Evolutionary conservation across 2,797 vertebrate species (phyloP).

Genomic region (Amniataba percoides): DNA sequence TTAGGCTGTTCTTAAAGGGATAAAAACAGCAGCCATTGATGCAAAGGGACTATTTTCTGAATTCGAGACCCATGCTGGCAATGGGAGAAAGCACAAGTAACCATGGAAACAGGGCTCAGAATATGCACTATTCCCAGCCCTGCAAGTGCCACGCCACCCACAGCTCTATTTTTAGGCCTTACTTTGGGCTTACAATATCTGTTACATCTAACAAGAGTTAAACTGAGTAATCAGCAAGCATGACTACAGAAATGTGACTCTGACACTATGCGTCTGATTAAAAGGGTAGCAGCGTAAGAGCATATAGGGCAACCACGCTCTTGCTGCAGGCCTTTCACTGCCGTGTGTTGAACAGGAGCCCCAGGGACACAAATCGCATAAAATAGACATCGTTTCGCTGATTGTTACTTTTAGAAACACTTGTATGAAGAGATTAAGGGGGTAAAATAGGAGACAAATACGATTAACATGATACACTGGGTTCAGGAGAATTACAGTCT

Average conservation of each 20-base stretch:
- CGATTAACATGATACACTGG: neutral
- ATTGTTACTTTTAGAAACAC: neutral
- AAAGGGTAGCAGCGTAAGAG: slow-evolving; percentile 58
- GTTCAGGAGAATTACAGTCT: neutral
- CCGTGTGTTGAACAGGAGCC: slow-evolving; percentile 1
- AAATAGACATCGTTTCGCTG: slow-evolving; percentile 1
- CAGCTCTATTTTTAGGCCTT: slow-evolving; percentile 79
- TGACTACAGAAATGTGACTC: slow-evolving; percentile 74
- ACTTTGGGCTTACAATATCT: slow-evolving; percentile 72
- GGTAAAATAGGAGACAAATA: neutral
- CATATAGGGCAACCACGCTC: slow-evolving; percentile 13
- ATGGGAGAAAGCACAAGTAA: slow-evolving; percentile 72
- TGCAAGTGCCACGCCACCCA: slow-evolving; percentile 61
- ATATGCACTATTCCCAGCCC: slow-evolving; percentile 75
- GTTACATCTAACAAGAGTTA: slow-evolving; percentile 81
- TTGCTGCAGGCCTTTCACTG: slow-evolving; percentile 13
- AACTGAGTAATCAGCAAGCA: slow-evolving; percentile 72
- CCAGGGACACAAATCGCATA: neutral
- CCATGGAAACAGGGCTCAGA: slow-evolving; percentile 83
- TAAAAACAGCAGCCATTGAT: slow-evolving; percentile 43
- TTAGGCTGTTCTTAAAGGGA: slow-evolving; percentile 27
- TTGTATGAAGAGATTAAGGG: neutral
- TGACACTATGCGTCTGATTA: slow-evolving; percentile 65
- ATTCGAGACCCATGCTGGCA: slow-evolving; percentile 46
- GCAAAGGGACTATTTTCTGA: slow-evolving; percentile 57